Base-by-base conservation (phyloP, 2,113 vertebrate species). In the Eudyptes chrysolophus region DNA sequence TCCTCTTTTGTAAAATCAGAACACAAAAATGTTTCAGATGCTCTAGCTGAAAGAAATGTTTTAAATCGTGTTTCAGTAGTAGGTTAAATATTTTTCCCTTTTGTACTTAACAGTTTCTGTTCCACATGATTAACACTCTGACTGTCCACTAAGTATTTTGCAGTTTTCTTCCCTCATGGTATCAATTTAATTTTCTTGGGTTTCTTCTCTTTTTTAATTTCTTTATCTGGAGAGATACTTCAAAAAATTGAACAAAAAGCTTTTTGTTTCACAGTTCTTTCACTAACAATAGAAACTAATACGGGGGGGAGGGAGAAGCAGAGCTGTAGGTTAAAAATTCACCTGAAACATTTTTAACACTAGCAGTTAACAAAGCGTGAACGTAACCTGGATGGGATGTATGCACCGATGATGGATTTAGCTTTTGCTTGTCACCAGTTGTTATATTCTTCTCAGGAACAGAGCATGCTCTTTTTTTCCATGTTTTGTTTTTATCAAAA, bases 381-480 rank as follows among this genome's bases (percentile, higher is more conserved):
- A 27, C 52, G 70, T 94, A 85, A 99, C 97, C 98, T 98, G 96
- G 38, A 83, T 70, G 92, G 69, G 70, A 75, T 10, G 16, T 65
- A 60, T 2, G 42, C 90, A 72, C 84, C 78, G 92, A 26, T 55
- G 96, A 78, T 2, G 44, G 10, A 66, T 89, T 94, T 80, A 58
- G 48, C 87, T 84, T 97, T 30, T 92, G 79, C 57, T 90, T 97
- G 52, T 69, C 78, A 78, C 94, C 92, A 17, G 92, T 84, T 36
- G 88, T 84, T 92, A 95, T 89, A 89, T 92, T 94, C 82, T 84
- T 86, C 74, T 98, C 88, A 89, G 98, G 97, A 91, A 97, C 91
- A 93, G 97, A 98, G 27, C 95, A 98, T 18, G 85, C 32, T 92
- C 87, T 92, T 84, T 96, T 98, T 74, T 95, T 96, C 44, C 82